Evolutionary conservation across 2,888 invertebrate species (phyloP), one percentile per base, ranked within the genome.

Genomic region (Synanthedon formicaeformis): DNA sequence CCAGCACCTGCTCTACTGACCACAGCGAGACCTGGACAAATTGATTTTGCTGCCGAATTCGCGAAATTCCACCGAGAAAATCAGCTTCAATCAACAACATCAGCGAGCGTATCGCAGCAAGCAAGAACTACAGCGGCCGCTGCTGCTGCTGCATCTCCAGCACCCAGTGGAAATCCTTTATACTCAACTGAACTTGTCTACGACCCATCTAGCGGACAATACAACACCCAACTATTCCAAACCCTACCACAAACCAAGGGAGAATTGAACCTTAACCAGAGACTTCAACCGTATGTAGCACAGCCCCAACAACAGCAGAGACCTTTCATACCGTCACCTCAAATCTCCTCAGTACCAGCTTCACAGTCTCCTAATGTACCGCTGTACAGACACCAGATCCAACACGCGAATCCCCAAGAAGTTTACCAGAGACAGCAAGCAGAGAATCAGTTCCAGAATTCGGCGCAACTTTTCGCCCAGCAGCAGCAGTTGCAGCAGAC

Each of bases 171-270:
- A 52, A 89, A 91, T 61, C 93, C 93, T 55, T 89, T 94, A 53
- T 94, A 94, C 77, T 92, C 93, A 51, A 93, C 94, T 18, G 93
- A 94, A 69, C 81, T 94, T 40, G 90, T 94, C 0, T 94, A 90
- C 74, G 94, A 95, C 75, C 94, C 94, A 16, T 74, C 90, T 40
- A 91, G 92, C 61, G 94, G 94, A 51, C 91, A 92, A 65, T 94
- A 94, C 87, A 92, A 94, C 68, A 93, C 93, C 34, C 92, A 94
- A 62, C 82, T 94, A 48, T 94, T 91, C 84, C 94, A 94, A 75
- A 89, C 91, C 14, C 79, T 94, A 52, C 94, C 94, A 23, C 93
- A 93, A 76, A 91, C 91, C 50, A 89, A 90, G 58, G 92, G 92
- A 57, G 93, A 93, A 64, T 88, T 93, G 66, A 90, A 90, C 61